Percentiles rank a stretch among this genome's conserved stretches.
Conservation (phyloP, 2,888 invertebrate species). For the Pachliopta kotzebuea region DNA sequence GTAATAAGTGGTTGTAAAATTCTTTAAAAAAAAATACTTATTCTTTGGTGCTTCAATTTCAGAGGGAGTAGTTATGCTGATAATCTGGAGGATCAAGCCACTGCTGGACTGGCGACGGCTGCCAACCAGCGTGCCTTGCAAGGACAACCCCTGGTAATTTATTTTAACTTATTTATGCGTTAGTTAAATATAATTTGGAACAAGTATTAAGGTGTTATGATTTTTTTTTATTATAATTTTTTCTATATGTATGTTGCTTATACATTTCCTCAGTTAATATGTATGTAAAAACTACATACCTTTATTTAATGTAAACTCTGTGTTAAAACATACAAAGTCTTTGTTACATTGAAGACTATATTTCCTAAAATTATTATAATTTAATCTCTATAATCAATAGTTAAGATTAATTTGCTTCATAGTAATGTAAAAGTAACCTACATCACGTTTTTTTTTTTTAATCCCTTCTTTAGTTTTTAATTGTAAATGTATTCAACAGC, state of each 20-base stretch:
- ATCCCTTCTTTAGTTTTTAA: slow-evolving; percentile 34
- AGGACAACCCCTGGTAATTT: slow-evolving; percentile 47
- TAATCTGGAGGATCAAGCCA: slow-evolving; percentile 75
- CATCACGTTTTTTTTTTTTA: slow-evolving; percentile 23
- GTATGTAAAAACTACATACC: not conserved
- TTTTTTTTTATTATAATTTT: not conserved
- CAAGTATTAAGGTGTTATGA: not conserved
- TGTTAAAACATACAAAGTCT: no score
- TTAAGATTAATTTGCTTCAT: not conserved
- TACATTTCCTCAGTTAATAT: not conserved
- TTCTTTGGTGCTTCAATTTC: not conserved
- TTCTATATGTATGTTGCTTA: not conserved
- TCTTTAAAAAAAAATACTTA: no score
- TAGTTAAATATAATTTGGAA: not conserved
- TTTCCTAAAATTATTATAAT: not conserved
- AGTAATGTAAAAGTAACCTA: not conserved
- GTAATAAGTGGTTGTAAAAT: no score
- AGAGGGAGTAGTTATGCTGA: slow-evolving; percentile 84
- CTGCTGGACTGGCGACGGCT: slow-evolving; percentile 62
- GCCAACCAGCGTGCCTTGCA: slow-evolving; percentile 58
- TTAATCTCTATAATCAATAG: not conserved
- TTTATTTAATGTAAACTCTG: not conserved
- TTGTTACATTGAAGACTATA: no score
- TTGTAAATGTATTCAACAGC: slow-evolving; percentile 56
- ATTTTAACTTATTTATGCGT: not conserved